These are phyloP conservation scores for Pantherophis alleghaniensis DNA, from an alignment of 2,797 vertebrate species.

Conservation along the genomic window DNA sequence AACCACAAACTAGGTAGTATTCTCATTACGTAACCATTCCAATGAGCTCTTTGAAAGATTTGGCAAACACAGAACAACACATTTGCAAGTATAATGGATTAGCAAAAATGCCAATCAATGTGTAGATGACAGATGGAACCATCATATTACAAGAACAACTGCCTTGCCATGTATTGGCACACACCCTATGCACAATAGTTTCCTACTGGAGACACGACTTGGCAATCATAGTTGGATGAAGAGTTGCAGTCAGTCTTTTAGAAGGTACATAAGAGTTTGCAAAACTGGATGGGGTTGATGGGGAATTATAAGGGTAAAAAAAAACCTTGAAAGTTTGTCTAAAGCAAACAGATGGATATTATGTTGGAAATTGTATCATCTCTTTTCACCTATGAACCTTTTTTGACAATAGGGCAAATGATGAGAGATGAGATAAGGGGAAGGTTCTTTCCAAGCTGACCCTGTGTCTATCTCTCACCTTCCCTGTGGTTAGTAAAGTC, in stretches of 20 bases:
- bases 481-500: not conserved
- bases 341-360: not conserved
- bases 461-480: not conserved
- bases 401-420: not conserved
- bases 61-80: not conserved
- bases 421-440: not conserved
- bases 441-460: not conserved
- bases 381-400: not conserved
- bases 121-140: not conserved
- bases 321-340: not conserved
- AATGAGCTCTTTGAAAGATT: not conserved
- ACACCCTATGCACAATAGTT: not conserved
- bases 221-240: not conserved
- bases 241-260: not conserved
- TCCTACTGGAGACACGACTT: not conserved
- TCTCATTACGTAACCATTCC: not conserved
- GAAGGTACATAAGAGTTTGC: not conserved
- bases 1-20: not conserved
- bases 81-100: not conserved
- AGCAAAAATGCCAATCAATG: not conserved
- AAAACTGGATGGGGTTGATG: not conserved
- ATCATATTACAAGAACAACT: not conserved
- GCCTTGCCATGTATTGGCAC: not conserved
- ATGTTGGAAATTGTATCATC: not conserved
- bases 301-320: not conserved